A percentile compares a stretch with the other conserved stretches of the same genome.
Conservation (phyloP, 2,888 invertebrate genomes). For the Polymixis flavicincta region DNA sequence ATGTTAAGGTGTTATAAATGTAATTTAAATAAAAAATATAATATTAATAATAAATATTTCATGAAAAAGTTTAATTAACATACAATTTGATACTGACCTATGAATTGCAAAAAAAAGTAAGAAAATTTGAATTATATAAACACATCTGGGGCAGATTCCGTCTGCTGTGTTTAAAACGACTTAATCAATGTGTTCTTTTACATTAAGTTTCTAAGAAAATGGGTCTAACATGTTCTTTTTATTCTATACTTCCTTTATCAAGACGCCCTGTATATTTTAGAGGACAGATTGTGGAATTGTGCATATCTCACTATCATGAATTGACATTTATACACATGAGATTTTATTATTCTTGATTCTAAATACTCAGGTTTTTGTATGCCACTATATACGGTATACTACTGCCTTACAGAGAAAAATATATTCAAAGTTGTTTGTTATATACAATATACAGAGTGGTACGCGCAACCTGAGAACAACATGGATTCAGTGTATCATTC, state of each 20-base stretch:
- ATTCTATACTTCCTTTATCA: neutral
- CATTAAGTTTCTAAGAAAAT: neutral
- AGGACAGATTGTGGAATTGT: neutral
- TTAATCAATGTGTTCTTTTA: neutral
- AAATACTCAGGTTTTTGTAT: constrained; percentile 5
- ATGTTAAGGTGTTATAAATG: no score
- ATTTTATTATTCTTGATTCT: neutral
- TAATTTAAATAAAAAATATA: no score
- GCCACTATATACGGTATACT: no score
- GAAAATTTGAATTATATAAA: no score
- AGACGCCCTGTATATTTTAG: neutral
- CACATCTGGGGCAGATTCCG: neutral
- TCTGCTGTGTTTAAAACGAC: neutral
- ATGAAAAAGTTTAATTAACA: no score
- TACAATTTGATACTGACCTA: no score
- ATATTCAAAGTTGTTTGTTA: neutral
- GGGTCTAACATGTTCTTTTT: neutral
- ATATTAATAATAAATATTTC: no score
- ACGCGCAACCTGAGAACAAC: no score
- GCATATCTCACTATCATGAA: constrained; percentile 4
- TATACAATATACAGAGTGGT: neutral
- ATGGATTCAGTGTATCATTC: neutral
- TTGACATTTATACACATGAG: neutral
- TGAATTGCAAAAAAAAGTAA: no score
- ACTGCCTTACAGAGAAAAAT: neutral